Conservation (phyloP, 2,888 invertebrate species). For the Xanthostigma xanthostigma region DNA sequence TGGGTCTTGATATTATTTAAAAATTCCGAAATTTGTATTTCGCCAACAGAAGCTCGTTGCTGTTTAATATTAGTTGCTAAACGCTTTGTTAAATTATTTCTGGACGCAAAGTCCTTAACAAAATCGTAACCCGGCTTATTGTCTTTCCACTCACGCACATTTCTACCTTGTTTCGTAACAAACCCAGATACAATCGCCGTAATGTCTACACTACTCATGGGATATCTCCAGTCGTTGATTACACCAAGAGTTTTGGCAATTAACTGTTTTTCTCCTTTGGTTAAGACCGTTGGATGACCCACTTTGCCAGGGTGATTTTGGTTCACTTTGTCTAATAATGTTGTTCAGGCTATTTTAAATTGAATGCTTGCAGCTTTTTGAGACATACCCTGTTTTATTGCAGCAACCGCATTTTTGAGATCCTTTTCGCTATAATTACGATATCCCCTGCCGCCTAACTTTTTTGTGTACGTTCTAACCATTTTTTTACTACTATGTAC, state of each 20-base stretch:
- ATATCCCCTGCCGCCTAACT: too few species aligned
- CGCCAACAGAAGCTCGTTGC: slow-evolving; percentile 1
- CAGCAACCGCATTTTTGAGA: too few species aligned
- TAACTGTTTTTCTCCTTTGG: too few species aligned
- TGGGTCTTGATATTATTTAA: slow-evolving; percentile 6
- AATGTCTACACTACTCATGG: slow-evolving; percentile 6
- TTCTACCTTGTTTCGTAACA: slow-evolving; percentile 7
- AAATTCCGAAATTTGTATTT: slow-evolving; percentile 4
- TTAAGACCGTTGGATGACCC: too few species aligned
- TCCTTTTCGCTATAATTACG: too few species aligned
- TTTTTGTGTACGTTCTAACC: too few species aligned
- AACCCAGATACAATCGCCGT: slow-evolving; percentile 5
- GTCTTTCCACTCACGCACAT: slow-evolving; percentile 6
- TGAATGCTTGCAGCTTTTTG: too few species aligned
- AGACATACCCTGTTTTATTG: too few species aligned
- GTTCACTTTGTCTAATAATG: too few species aligned
- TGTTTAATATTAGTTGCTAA: slow-evolving; percentile 8
- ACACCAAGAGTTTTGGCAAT: slow-evolving; percentile 8
- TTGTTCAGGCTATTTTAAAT: too few species aligned
- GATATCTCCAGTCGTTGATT: slow-evolving; percentile 8
- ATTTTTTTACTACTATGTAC: too few species aligned
- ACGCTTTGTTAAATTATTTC: slow-evolving; percentile 6
- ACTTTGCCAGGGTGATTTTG: too few species aligned
- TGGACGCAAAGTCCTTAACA: slow-evolving; percentile 1
- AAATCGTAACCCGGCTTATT: slow-evolving; percentile 8